phyloP scores from a whole-genome alignment of 2,113 vertebrate genomes.

The human region GRCh38 chr17:54404001-54404500 shows the following conservation, averaged over 20 bases:
- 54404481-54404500: neutral
- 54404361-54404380: neutral
- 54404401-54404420: neutral
- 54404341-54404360: neutral
- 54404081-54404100: constrained; percentile 56
- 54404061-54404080: constrained; percentile 69
- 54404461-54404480: neutral
- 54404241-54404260: neutral
- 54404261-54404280: neutral
- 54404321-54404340: neutral
- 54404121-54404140: constrained; percentile 68
- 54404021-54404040: constrained; percentile 66
- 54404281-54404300: neutral
- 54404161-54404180: constrained; percentile 20
- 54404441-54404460: neutral
- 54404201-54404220: neutral
- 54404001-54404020: neutral
- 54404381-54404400: neutral
- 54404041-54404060: constrained; percentile 63
- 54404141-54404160: constrained; percentile 41
- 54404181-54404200: neutral
- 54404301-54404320: neutral
- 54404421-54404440: neutral
- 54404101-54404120: constrained; percentile 65
- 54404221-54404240: neutral